A percentile compares a stretch with the other conserved stretches of the same genome.
Evolutionary conservation across 2,113 vertebrate genomes (phyloP).

Genomic region (Protobothrops mucrosquamatus): DNA sequence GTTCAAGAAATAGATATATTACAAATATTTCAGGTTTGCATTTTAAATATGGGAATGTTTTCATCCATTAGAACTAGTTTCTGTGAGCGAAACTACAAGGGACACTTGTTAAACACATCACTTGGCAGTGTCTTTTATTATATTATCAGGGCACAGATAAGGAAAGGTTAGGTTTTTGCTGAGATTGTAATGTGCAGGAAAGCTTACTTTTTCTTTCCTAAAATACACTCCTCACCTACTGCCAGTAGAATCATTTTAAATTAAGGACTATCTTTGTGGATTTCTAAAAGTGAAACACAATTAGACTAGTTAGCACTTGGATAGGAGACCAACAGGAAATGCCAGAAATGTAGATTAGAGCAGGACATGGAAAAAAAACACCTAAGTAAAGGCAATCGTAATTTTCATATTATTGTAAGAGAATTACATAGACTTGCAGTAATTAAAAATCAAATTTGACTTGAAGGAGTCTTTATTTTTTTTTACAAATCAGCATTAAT

Average conservation of each 20-base stretch:
- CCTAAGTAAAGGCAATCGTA: background rate
- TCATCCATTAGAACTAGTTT: background rate
- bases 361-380: background rate
- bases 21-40: background rate
- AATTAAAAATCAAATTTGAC: background rate
- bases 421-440: background rate
- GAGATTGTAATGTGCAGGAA: background rate
- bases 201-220: background rate
- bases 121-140: background rate
- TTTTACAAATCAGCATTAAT: background rate
- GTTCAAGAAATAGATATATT: background rate
- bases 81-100: too few relatives aligned
- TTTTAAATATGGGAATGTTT: background rate
- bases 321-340: background rate
- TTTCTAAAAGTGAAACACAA: background rate
- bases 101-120: background rate
- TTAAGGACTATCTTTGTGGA: background rate
- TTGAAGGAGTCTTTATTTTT: background rate
- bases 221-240: background rate
- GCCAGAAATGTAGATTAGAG: background rate
- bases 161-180: background rate
- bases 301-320: background rate
- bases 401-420: background rate
- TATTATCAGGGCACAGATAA: background rate
- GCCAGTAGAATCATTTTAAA: background rate